Percentiles rank a stretch among this genome's conserved stretches.
Evolutionary conservation across 1,140 invertebrate species (phyloP).

Genomic region (Drosophila lini): DNA sequence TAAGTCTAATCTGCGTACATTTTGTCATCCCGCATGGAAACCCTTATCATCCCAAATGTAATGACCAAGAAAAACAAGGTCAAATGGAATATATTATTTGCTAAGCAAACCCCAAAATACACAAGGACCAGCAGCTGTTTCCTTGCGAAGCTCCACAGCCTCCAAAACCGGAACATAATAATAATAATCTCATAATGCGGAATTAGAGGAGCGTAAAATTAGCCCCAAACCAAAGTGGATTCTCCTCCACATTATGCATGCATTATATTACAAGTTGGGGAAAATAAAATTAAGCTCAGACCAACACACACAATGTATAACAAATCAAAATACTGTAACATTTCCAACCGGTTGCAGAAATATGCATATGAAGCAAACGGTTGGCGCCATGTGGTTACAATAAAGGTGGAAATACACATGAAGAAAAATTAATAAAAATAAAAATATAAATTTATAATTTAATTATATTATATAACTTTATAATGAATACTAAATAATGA

Average conservation of each 20-base stretch:
- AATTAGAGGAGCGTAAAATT: slow-evolving; percentile 77
- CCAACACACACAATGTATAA: slow-evolving; percentile 25
- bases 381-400: slow-evolving; percentile 28
- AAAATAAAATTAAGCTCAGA: slow-evolving; percentile 51
- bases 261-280: slow-evolving; percentile 44
- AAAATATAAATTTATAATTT: no score
- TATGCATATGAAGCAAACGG: slow-evolving; percentile 51
- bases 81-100: slow-evolving; percentile 35
- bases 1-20: neutral
- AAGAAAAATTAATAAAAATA: neutral
- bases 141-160: neutral
- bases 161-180: slow-evolving; percentile 42
- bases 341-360: slow-evolving; percentile 41
- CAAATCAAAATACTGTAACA: slow-evolving; percentile 49
- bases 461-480: no score
- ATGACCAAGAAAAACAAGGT: slow-evolving; percentile 18
- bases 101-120: slow-evolving; percentile 14
- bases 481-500: no score
- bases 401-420: neutral
- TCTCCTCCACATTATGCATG: slow-evolving; percentile 16
- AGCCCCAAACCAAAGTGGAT: slow-evolving; percentile 42
- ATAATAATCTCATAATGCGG: slow-evolving; percentile 65
- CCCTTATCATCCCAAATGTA: neutral
- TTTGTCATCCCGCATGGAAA: neutral
- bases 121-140: slow-evolving; percentile 6